Conservation (phyloP, 2,888 invertebrate genomes). For the Crioceris asparagi region DNA sequence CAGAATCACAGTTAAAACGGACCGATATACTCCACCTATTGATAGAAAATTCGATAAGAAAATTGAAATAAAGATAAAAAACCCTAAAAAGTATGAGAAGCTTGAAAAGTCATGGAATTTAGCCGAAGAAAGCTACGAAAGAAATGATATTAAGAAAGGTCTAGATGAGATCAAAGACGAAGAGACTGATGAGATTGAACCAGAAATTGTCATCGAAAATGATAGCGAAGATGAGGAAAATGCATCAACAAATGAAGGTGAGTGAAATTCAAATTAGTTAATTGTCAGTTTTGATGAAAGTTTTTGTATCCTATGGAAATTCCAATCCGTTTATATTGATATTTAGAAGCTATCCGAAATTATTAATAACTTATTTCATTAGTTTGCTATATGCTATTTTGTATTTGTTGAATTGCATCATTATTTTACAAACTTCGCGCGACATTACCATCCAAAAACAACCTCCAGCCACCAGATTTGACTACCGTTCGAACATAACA, state of each 20-base stretch:
- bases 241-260: conserved; percentile 10
- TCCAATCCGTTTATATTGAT: too few species aligned
- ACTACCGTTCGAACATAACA: too few species aligned
- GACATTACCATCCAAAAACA: too few species aligned
- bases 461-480: too few species aligned
- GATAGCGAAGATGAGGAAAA: conserved; percentile 24
- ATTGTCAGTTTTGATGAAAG: too few species aligned
- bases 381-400: too few species aligned
- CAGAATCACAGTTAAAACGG: conserved; percentile 15
- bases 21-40: conserved; percentile 11
- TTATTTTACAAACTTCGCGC: too few species aligned
- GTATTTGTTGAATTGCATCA: too few species aligned
- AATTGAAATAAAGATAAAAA: conserved; percentile 35
- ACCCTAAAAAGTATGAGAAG: conserved; percentile 32
- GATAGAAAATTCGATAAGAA: conserved; percentile 25
- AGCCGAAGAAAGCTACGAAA: conserved; percentile 10
- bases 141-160: conserved; percentile 10
- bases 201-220: conserved; percentile 27
- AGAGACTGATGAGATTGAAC: conserved; percentile 17
- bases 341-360: too few species aligned
- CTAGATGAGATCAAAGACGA: conserved; percentile 18
- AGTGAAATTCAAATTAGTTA: too few species aligned
- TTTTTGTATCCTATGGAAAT: not conserved
- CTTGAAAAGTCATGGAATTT: conserved; percentile 12
- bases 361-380: too few species aligned